A percentile compares a stretch with the other conserved stretches of the same genome.
phyloP scores from a whole-genome alignment of 2,797 vertebrate species.

The Clarias laeviceps region DNA sequence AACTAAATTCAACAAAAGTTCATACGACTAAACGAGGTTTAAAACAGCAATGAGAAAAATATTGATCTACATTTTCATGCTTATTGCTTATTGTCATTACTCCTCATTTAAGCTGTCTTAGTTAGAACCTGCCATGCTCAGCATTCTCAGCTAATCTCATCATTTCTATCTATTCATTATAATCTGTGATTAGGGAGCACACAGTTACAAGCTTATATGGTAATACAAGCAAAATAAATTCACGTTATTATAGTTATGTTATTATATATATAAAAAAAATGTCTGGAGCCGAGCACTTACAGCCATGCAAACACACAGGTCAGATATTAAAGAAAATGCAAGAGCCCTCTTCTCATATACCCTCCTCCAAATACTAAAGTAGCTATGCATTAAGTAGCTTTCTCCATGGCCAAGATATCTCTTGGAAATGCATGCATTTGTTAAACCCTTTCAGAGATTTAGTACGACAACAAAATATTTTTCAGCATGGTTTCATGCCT shows the following conservation, averaged over 20 bases:
- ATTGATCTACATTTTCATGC: background rate
- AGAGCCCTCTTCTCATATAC: background rate
- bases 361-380: background rate
- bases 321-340: background rate
- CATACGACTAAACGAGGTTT: background rate
- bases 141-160: constrained; percentile 81
- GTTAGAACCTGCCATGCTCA: constrained; percentile 62
- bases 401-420: background rate
- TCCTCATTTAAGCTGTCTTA: constrained; percentile 34
- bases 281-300: background rate
- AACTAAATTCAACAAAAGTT: background rate
- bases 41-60: background rate
- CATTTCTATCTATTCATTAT: constrained; percentile 72
- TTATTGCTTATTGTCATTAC: background rate
- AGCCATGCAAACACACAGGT: background rate
- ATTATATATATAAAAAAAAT: background rate
- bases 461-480: background rate
- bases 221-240: background rate
- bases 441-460: background rate
- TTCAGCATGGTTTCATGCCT: background rate
- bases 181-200: constrained; percentile 75
- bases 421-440: background rate
- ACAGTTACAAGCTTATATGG: constrained; percentile 15
- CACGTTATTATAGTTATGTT: background rate
- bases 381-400: background rate